Percentiles rank a stretch among this genome's conserved stretches.
Conservation (phyloP, 37 sponge, comb jelly and placozoan genomes). For the Ephydatia muelleri region DNA sequence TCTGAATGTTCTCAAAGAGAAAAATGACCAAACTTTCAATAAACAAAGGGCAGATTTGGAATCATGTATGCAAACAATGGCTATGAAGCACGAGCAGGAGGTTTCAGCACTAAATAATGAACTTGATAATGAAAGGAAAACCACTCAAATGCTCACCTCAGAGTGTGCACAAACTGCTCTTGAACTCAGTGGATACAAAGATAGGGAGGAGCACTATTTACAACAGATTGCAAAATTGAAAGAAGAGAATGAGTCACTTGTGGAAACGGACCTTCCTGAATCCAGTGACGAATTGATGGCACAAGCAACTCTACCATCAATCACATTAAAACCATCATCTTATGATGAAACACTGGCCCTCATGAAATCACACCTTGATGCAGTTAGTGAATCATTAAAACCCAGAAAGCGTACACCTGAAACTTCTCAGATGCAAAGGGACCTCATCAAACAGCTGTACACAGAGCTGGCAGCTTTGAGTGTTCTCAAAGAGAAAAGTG, state of each 20-base stretch:
- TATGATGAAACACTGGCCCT: constrained; percentile 33
- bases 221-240: constrained; percentile 1
- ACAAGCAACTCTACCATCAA: not conserved
- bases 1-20: not conserved
- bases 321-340: not conserved
- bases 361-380: constrained; percentile 60
- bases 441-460: not conserved
- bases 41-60: not conserved
- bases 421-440: not conserved
- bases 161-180: constrained; percentile 10
- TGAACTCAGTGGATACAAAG: not conserved
- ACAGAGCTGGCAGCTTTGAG: not conserved
- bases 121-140: not conserved
- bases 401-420: not conserved
- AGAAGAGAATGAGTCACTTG: not conserved
- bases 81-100: too few species aligned
- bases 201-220: not conserved
- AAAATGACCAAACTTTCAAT: not conserved
- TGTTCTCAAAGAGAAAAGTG: not conserved
- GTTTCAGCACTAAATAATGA: too few species aligned
- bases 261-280: not conserved
- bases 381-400: constrained; percentile 10
- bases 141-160: too few species aligned
- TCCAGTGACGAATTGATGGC: not conserved
- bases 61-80: not conserved